Base-by-base conservation (phyloP, 2,888 invertebrate species). In the Platycheirus albimanus region DNA sequence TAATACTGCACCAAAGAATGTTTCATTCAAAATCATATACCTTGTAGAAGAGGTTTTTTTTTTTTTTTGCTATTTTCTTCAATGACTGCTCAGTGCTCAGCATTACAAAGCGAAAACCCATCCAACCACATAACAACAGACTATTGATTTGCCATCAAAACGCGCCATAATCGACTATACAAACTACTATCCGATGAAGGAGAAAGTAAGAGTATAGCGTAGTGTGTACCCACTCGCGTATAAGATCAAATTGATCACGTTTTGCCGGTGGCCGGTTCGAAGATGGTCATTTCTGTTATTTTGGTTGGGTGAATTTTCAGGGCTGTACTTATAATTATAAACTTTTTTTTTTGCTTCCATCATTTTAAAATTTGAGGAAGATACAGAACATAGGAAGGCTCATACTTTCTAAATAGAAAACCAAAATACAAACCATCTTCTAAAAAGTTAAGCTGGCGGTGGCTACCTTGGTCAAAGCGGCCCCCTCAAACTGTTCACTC, bases 231-330 rank as follows among this genome's bases (percentile, higher is more conserved):
- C 81, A 81, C 81, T 81, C 63, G 76, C 67, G 52, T 81, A 77
- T 77, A 81, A 76, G 71, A 81, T 77, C 76, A 77, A 81, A 81
- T 77, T 81, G 81, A 81, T 81, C 81, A 81, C 81, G 81, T 76
- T 81, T 81, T 76, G 81, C 81, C 81, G 81, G 76, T 81, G 81
- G 81, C 81, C 81, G 76, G 71, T 77, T 76, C 61, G 75, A 63
- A 49, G 79, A 67, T 69, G 79, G 45, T 28, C 61, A 61, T 61
- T 61, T 51, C 51, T 43, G 24, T 15, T n/a, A 24, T 19, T 20
- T 24, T 52, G 43, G 51, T 33, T 38, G 47, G 33, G 15, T 13
- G 15, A 10, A 15, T 10, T 45, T 36, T 24, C 38, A 51, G 33
- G 56, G 36, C n/a, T 67, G 71, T 2, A 56, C 28, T n/a, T 5